Base-by-base conservation (phyloP, 2,888 invertebrate genomes). In the Spicauda simplicius region DNA sequence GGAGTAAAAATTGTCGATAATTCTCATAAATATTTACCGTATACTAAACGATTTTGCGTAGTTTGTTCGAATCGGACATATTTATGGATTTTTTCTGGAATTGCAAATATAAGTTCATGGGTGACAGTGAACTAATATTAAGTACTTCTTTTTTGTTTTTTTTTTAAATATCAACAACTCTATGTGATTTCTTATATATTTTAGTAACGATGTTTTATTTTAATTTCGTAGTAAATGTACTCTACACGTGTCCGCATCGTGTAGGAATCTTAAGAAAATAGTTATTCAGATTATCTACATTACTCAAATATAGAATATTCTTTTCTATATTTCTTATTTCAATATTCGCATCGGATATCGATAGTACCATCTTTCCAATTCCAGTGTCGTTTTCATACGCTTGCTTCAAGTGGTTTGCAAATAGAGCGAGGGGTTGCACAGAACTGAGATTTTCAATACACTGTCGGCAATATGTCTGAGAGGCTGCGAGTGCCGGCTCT, bases 391-490 rank as follows among this genome's bases (percentile, higher is more conserved):
- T 79, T 80, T 80, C 82, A 80, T 84, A 80, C 79, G 73, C 74
- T 71, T 72, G 74, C 67, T 76, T 81, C 77, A 73, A 86, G 85
- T 81, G 85, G 80, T 85, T 80, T 76, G 76, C 85, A 86, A 86
- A 86, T 84, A 86, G 77, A 72, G 76, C 37, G 58, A 52, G 76
- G 78, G 79, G 37, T 37, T 37, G 37, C 37, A 37, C 80, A 83
- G 80, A 81, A 80, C 83, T 80, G 78, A 79, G 80, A 82, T 83
- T 84, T 83, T 83, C 86, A 87, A 87, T 87, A 87, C 82, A 81
- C 73, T 69, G 75, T 75, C 74, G 74, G 80, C 87, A 87, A 87
- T 87, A 87, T 83, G 77, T 81, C 79, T 81, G 76, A 82, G 82
- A 75, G 83, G 73, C 76, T 72, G 76, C 76, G 78, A 82, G 81